Conservation (phyloP, 2,888 invertebrate genomes). For the Agrotis puta region DNA sequence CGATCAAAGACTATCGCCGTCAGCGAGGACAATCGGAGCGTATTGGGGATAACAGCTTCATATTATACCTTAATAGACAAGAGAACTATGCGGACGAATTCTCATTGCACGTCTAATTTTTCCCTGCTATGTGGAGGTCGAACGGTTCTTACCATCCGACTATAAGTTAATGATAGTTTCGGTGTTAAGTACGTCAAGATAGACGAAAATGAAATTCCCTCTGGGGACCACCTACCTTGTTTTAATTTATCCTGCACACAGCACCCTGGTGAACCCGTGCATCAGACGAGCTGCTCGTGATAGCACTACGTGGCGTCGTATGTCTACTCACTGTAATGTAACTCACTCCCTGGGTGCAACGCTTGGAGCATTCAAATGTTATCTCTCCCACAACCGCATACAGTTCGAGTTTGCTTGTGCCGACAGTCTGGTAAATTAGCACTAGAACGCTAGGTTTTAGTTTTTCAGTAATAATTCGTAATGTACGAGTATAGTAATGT, state of each 20-base stretch:
- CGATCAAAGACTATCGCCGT: not conserved
- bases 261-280: not conserved
- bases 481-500: constrained; percentile 25
- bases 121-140: too few species aligned
- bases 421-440: constrained; percentile 10
- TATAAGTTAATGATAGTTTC: not conserved
- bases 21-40: not conserved
- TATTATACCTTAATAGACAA: not conserved
- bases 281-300: not conserved
- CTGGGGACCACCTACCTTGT: not conserved
- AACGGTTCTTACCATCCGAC: too few species aligned
- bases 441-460: constrained; percentile 7
- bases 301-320: not conserved
- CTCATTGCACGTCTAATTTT: too few species aligned
- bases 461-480: constrained; percentile 45
- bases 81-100: not conserved
- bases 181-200: not conserved
- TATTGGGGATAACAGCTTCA: not conserved
- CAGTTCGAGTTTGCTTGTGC: not conserved
- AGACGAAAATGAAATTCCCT: not conserved
- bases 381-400: not conserved
- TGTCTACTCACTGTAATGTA: not conserved
- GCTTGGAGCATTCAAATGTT: not conserved
- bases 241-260: not conserved
- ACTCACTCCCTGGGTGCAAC: constrained; percentile 13